phyloP scores from a whole-genome alignment of 2,888 invertebrate genomes.

The Eristalis pertinax region DNA sequence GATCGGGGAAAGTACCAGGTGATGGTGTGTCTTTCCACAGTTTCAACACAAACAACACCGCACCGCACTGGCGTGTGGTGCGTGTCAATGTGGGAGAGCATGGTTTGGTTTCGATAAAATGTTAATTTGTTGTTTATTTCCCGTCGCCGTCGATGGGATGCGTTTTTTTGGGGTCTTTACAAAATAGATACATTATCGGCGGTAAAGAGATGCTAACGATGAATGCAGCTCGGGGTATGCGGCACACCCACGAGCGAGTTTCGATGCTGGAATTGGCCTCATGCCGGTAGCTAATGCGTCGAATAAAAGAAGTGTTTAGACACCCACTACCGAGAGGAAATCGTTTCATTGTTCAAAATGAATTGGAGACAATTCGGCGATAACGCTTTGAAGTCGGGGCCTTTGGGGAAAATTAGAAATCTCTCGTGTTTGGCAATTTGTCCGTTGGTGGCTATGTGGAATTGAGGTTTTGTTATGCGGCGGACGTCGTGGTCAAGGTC shows the following conservation, averaged over 20 bases:
- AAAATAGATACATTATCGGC: constrained; percentile 48
- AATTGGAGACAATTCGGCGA: constrained; percentile 25
- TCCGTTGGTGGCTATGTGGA: neutral
- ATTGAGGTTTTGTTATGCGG: neutral
- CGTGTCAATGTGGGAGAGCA: neutral
- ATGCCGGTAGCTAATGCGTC: constrained; percentile 53
- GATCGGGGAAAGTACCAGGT: constrained; percentile 33
- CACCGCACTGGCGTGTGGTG: neutral
- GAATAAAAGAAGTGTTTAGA: constrained; percentile 39
- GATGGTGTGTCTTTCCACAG: constrained; percentile 5
- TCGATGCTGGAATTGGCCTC: neutral
- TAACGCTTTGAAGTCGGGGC: constrained; percentile 9
- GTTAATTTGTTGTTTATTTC: constrained; percentile 13
- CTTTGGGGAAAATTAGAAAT: neutral
- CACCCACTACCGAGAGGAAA: constrained; percentile 22
- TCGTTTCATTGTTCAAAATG: constrained; percentile 24
- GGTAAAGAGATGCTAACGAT: constrained; percentile 41
- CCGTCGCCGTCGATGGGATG: constrained; percentile 1
- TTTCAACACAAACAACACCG: constrained; percentile 23
- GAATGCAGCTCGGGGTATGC: constrained; percentile 15
- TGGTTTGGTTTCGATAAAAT: constrained; percentile 27
- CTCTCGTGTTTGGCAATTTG: neutral
- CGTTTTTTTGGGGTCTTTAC: constrained; percentile 15
- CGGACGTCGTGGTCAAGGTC: neutral
- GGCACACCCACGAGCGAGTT: constrained; percentile 31